These are phyloP conservation scores for Bruchidius siliquastri DNA, from an alignment of 2,888 invertebrate species.

Conservation along the genomic window DNA sequence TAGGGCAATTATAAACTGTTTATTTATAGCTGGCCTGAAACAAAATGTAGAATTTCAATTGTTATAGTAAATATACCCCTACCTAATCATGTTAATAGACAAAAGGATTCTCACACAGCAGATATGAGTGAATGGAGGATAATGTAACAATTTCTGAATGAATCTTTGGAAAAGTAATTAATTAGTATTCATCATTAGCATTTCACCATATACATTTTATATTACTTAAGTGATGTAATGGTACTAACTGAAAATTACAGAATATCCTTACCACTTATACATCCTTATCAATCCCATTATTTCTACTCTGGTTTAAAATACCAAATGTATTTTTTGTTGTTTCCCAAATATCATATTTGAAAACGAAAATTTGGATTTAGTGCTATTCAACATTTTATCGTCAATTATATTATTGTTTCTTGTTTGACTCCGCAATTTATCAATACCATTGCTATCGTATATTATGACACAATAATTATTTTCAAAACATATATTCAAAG, in stretches of 20 bases:
- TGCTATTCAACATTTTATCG: background rate
- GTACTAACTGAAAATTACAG: background rate
- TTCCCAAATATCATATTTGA: background rate
- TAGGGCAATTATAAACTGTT: constrained; percentile 66
- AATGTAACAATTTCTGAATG: background rate
- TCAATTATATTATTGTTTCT: too few relatives aligned
- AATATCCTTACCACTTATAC: constrained; percentile 12
- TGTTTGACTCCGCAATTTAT: too few relatives aligned
- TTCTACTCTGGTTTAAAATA: background rate
- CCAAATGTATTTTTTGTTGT: too few relatives aligned
- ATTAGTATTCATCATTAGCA: background rate
- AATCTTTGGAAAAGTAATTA: background rate
- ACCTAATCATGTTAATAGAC: background rate
- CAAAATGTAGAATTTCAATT: background rate
- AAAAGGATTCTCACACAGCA: too few relatives aligned
- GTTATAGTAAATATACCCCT: background rate
- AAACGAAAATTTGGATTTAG: background rate
- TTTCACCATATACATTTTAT: background rate
- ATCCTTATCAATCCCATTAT: constrained; percentile 12
- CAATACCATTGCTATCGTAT: too few relatives aligned
- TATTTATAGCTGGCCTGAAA: constrained; percentile 52
- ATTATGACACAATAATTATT: too few relatives aligned
- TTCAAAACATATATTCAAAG: too few relatives aligned
- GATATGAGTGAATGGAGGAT: background rate
- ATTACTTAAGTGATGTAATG: background rate